Evolutionary conservation across 1,140 invertebrate genomes (phyloP).

Genomic region (Calephelis virginiensis): DNA sequence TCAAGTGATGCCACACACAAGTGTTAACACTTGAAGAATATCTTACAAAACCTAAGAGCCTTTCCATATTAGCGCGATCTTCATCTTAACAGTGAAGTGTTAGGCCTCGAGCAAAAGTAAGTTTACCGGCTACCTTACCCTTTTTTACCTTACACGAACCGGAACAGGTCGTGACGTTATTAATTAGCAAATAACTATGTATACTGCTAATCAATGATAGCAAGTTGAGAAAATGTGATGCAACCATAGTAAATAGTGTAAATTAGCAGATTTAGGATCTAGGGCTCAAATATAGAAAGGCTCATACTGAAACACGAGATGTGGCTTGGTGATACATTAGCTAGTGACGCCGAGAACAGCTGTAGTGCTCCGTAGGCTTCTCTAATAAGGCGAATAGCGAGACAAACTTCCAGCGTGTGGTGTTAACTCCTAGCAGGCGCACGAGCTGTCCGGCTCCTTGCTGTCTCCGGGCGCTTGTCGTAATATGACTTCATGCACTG

Average conservation of each 20-base stretch:
- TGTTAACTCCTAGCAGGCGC: slow-evolving; percentile 86
- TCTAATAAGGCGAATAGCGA: slow-evolving; percentile 18
- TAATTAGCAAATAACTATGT: no score
- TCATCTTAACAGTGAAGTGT: no score
- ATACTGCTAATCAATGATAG: no score
- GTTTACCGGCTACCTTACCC: no score
- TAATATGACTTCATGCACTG: slow-evolving; percentile 98
- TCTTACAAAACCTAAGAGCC: slow-evolving; percentile 6
- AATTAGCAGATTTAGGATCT: no score
- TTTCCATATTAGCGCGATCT: no score
- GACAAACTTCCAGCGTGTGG: slow-evolving; percentile 10
- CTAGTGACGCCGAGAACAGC: slow-evolving; percentile 14
- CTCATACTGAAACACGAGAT: slow-evolving; percentile 3
- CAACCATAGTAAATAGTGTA: no score
- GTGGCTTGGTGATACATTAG: slow-evolving; percentile 15
- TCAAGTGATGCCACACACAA: slow-evolving; percentile 9
- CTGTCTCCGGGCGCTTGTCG: slow-evolving; percentile 96
- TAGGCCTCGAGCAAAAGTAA: no score
- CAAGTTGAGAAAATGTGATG: no score
- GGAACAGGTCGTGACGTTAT: no score
- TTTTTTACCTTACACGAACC: no score
- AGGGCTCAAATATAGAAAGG: no score
- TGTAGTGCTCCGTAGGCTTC: slow-evolving; percentile 14
- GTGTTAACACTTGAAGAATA: slow-evolving; percentile 16
- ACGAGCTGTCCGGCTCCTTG: slow-evolving; percentile 93